Conservation (phyloP, 2,888 invertebrate species). For the Caenorhabditis doughertyi region DNA sequence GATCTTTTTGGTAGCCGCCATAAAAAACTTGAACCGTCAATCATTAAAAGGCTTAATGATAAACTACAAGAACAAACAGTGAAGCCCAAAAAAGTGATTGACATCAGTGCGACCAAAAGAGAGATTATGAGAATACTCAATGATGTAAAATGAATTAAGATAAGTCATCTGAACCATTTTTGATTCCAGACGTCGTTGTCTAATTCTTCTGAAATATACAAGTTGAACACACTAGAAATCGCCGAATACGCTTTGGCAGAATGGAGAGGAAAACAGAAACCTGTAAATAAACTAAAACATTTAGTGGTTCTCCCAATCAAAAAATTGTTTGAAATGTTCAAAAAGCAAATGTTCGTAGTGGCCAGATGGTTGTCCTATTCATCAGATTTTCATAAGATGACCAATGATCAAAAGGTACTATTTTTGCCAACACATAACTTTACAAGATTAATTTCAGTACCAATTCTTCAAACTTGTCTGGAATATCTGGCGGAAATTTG, state of each 20-base stretch:
- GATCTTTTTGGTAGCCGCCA: too few relatives aligned
- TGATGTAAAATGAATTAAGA: background rate
- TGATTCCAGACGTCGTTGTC: background rate
- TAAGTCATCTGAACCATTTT: background rate
- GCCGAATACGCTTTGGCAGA: slow-evolving; percentile 23
- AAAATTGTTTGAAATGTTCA: slow-evolving; percentile 22
- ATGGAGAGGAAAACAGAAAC: slow-evolving; percentile 38
- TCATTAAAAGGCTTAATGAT: too few relatives aligned
- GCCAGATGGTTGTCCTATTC: slow-evolving; percentile 63
- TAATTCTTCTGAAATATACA: background rate
- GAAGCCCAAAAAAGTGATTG: slow-evolving; percentile 19
- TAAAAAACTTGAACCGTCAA: too few relatives aligned
- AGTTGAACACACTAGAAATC: slow-evolving; percentile 28
- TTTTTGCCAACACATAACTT: too few relatives aligned
- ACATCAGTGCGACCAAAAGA: slow-evolving; percentile 11
- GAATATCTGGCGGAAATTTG: slow-evolving; percentile 61
- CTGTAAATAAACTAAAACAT: slow-evolving; percentile 8
- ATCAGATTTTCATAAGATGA: slow-evolving; percentile 43
- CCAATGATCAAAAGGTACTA: slow-evolving; percentile 15
- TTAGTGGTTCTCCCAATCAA: background rate
- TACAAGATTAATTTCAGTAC: slow-evolving; percentile 43
- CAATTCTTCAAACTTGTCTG: slow-evolving; percentile 64
- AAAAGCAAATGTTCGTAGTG: slow-evolving; percentile 47
- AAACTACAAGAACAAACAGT: background rate
- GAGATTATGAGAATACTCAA: slow-evolving; percentile 15